phyloP scores from a whole-genome alignment of 2,797 vertebrate genomes.

The Poeciliopsis paucimaculata region DNA sequence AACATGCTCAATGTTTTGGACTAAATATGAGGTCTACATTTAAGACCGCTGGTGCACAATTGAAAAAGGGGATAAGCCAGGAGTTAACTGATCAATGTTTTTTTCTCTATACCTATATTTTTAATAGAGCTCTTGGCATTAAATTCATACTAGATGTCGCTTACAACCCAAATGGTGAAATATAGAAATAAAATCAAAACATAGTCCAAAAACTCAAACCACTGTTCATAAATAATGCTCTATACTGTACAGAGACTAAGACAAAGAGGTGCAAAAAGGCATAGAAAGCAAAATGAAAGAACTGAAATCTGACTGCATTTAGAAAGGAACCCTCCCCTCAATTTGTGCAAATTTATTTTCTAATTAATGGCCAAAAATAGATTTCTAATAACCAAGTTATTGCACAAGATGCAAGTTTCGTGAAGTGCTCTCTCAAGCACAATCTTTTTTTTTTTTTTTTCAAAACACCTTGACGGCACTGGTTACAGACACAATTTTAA shows the following conservation, averaged over 20 bases:
- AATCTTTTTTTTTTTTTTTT: neutral
- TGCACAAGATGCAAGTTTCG: neutral
- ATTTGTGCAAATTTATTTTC: neutral
- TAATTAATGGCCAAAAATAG: neutral
- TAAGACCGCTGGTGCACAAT: conserved; percentile 19
- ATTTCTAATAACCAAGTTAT: neutral
- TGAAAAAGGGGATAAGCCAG: conserved; percentile 20
- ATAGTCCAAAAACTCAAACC: neutral
- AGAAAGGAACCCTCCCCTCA: neutral
- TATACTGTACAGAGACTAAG: neutral
- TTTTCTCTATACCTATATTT: neutral
- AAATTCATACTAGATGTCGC: neutral
- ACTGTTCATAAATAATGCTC: neutral
- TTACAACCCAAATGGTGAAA: neutral
- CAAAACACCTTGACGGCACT: neutral
- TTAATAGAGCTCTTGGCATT: neutral
- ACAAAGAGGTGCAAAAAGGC: neutral
- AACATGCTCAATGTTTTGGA: conserved; percentile 19
- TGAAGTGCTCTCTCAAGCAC: neutral
- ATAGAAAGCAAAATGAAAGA: neutral
- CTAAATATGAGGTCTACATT: conserved; percentile 13
- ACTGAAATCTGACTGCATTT: neutral
- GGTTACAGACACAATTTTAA: conserved; percentile 1
- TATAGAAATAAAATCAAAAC: neutral
- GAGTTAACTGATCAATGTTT: conserved; percentile 6